Evolutionary conservation across 1,140 invertebrate genomes (phyloP).

Genomic region (Lepidostoma basale): DNA sequence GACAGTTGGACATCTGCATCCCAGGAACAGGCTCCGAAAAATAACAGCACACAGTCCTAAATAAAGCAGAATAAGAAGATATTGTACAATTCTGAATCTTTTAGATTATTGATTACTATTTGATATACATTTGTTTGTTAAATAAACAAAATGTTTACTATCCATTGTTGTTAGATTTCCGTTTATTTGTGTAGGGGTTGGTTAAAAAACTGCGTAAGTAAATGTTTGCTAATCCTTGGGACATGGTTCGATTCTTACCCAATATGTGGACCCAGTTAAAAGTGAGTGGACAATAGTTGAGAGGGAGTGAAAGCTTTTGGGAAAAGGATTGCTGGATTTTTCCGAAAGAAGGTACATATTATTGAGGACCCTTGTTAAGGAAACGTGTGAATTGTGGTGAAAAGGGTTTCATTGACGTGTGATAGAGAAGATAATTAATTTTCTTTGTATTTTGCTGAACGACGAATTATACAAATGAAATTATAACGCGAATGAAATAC

Average conservation of each 20-base stretch:
- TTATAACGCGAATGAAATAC: no score
- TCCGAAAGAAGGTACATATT: background rate
- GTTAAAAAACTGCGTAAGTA: background rate
- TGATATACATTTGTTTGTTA: no score
- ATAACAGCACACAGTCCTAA: no score
- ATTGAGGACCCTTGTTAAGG: conserved; percentile 13
- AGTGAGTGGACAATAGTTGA: conserved; percentile 6
- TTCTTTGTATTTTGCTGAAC: conserved; percentile 18
- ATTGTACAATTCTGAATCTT: no score
- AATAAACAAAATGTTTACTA: no score
- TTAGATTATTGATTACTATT: no score
- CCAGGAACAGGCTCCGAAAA: no score
- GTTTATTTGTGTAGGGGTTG: no score
- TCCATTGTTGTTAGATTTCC: no score
- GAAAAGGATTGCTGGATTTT: background rate
- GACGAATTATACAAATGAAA: no score
- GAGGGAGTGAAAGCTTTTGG: background rate
- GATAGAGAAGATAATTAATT: conserved; percentile 7
- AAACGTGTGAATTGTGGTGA: background rate
- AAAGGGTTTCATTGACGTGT: background rate
- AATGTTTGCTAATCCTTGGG: conserved; percentile 2
- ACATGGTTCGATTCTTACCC: background rate
- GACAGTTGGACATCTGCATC: no score
- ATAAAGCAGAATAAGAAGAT: no score
- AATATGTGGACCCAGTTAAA: conserved; percentile 1